Conservation (phyloP, 2,797 vertebrate species). For the Podarcis siculus region DNA sequence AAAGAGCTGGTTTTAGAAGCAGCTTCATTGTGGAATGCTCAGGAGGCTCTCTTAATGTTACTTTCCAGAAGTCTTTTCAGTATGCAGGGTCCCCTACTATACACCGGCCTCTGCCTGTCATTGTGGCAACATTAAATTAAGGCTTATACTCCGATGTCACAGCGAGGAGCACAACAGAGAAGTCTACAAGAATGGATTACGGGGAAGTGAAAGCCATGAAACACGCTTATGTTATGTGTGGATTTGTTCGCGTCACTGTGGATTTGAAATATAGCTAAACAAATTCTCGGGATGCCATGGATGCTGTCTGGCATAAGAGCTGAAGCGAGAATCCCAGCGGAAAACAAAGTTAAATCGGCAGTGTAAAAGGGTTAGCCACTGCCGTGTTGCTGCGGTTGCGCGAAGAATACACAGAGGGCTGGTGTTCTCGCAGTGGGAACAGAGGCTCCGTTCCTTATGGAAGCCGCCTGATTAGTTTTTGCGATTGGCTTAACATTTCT, state of each 20-base stretch:
- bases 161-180: not conserved
- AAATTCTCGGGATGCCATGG: not conserved
- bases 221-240: not conserved
- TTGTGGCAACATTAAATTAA: not conserved
- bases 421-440: conserved; percentile 36
- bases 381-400: not conserved
- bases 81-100: not conserved
- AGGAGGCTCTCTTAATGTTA: not conserved
- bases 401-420: conserved; percentile 37
- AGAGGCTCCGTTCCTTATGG: conserved; percentile 46
- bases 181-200: not conserved
- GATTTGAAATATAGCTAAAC: not conserved
- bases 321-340: not conserved
- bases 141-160: not conserved
- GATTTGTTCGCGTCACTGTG: not conserved
- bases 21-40: not conserved
- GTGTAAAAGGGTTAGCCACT: not conserved
- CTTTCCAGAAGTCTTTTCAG: not conserved
- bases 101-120: not conserved
- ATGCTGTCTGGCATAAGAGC: not conserved
- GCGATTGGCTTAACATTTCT: conserved; percentile 60
- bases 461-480: conserved; percentile 50
- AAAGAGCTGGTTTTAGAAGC: not conserved
- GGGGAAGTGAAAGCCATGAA: conserved; percentile 14
- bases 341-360: conserved; percentile 8